Conservation (phyloP, 2,888 invertebrate species). For the Doris montereyensis region DNA sequence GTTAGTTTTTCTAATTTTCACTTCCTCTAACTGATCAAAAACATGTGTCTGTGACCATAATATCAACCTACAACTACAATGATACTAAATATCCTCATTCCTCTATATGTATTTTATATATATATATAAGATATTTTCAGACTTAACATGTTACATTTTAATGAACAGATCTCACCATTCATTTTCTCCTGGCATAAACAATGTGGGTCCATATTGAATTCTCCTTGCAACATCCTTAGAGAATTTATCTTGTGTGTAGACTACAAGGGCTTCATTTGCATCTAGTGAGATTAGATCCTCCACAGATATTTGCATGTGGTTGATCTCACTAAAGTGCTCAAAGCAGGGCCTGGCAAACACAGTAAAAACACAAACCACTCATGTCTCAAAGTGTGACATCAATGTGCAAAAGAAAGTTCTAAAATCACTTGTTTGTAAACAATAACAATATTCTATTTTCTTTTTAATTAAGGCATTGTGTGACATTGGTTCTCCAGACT, state of each 20-base stretch:
- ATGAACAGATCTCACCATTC: conserved; percentile 71
- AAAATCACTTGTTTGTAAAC: no score
- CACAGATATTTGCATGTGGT: conserved; percentile 55
- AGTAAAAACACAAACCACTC: neutral
- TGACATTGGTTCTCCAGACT: no score
- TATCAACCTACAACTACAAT: no score
- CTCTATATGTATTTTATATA: no score
- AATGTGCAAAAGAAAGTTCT: no score
- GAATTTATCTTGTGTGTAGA: conserved; percentile 56
- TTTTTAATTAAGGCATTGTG: no score
- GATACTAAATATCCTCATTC: no score
- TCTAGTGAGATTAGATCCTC: conserved; percentile 60
- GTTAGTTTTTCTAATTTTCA: no score
- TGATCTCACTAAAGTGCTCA: conserved; percentile 58
- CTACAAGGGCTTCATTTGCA: conserved; percentile 67
- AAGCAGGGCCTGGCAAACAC: conserved; percentile 59
- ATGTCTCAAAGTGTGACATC: neutral
- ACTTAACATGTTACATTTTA: no score
- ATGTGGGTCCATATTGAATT: conserved; percentile 66
- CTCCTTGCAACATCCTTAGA: conserved; percentile 58
- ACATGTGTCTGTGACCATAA: no score
- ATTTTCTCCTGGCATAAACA: conserved; percentile 64
- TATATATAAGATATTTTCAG: no score
- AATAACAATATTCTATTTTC: neutral
- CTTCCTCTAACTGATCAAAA: no score